Percentiles rank a stretch among this genome's conserved stretches.
Conservation (phyloP, 2,113 vertebrate species). For the Rutilus rutilus region DNA sequence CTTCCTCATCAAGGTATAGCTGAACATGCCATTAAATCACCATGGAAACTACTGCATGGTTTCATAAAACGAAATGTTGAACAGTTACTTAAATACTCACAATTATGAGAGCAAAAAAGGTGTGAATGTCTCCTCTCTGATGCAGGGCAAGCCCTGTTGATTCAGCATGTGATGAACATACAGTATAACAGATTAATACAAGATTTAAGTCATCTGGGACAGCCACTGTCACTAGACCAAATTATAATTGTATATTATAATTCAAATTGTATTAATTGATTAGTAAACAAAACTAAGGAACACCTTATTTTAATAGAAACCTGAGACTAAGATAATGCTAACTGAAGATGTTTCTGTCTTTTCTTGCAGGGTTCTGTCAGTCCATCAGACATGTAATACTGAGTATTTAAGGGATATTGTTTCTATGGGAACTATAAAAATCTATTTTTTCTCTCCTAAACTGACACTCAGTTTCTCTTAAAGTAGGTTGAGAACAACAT, state of each 20-base stretch:
- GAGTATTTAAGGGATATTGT: slow-evolving; percentile 32
- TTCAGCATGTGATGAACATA: background rate
- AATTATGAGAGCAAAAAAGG: background rate
- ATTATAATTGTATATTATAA: too few species aligned
- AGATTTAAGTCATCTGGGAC: background rate
- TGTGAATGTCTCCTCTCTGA: background rate
- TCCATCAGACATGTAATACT: slow-evolving; percentile 23
- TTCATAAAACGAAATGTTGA: slow-evolving; percentile 17
- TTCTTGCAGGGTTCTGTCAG: background rate
- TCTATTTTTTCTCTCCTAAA: background rate
- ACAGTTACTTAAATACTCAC: background rate
- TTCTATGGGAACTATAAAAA: slow-evolving; percentile 52
- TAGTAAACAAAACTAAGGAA: slow-evolving; percentile 10
- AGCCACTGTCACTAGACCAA: background rate
- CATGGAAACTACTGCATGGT: slow-evolving; percentile 65
- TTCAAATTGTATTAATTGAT: background rate
- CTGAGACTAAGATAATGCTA: background rate
- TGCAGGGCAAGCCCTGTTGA: background rate
- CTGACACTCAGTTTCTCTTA: background rate
- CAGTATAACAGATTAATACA: background rate
- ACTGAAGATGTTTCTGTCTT: background rate
- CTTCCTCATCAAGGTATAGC: slow-evolving; percentile 56
- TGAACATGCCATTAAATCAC: slow-evolving; percentile 62
- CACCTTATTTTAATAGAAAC: background rate
- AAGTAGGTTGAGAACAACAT: background rate